These are phyloP conservation scores for Junonia oenone DNA, from an alignment of 2,888 invertebrate species.

Conservation along the genomic window DNA sequence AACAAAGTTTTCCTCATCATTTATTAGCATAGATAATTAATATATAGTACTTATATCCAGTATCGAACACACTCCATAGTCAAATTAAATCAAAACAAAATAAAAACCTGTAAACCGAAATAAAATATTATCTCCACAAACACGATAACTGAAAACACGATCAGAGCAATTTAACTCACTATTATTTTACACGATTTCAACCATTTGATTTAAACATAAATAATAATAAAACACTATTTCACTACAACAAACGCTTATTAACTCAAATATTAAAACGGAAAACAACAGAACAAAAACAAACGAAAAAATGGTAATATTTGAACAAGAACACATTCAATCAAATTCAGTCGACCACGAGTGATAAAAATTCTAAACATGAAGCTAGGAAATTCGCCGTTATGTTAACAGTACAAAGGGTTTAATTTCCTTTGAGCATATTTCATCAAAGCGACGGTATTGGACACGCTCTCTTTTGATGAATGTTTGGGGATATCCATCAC, in stretches of 20 bases:
- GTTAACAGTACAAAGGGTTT: conserved; percentile 8
- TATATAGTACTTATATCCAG: too few species aligned
- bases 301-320: neutral
- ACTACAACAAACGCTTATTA: neutral
- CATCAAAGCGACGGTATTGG: conserved; percentile 16
- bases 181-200: too few species aligned
- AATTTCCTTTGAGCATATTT: conserved; percentile 17
- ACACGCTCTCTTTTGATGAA: conserved; percentile 24
- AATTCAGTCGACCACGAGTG: neutral
- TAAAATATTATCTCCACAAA: too few species aligned
- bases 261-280: neutral
- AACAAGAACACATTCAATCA: neutral
- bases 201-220: too few species aligned
- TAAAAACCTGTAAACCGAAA: too few species aligned
- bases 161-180: too few species aligned
- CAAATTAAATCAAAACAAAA: too few species aligned
- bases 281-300: too few species aligned
- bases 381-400: neutral
- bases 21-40: too few species aligned
- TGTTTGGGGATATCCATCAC: conserved; percentile 28
- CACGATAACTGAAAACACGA: too few species aligned
- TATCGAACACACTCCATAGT: too few species aligned
- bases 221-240: neutral
- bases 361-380: neutral
- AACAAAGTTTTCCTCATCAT: too few species aligned